phyloP scores from a whole-genome alignment of 30 jellyfish, hydroid and myxozoan species.

The Cassiopea andromeda region DNA sequence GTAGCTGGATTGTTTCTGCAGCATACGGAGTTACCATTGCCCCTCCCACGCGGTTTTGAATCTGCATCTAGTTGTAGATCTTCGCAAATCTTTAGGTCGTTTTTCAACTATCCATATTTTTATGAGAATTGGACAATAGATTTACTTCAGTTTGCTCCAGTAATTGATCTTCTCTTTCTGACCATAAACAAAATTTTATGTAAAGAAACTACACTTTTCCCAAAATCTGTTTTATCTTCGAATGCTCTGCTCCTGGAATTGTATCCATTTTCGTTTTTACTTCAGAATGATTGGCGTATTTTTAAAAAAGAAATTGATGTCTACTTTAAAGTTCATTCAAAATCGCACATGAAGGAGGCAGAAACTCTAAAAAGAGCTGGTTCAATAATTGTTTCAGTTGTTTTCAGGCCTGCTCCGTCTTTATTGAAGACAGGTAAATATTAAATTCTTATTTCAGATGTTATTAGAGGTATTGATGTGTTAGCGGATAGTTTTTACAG shows the following conservation, averaged over 20 bases:
- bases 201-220: not conserved
- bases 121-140: too few species aligned
- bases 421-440: conserved; percentile 68
- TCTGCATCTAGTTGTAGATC: too few species aligned
- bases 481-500: too few species aligned
- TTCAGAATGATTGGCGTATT: conserved; percentile 77
- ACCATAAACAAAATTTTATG: not conserved
- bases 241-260: too few species aligned
- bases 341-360: conserved; percentile 30
- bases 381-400: conserved; percentile 77
- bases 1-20: too few species aligned
- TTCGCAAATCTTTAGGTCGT: too few species aligned
- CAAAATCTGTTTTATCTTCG: too few species aligned
- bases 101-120: too few species aligned
- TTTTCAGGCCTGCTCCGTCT: conserved; percentile 88
- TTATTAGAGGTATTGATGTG: not conserved
- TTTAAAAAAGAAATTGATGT: conserved; percentile 86
- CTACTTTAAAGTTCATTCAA: conserved; percentile 52
- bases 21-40: too few species aligned
- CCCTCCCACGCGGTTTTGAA: too few species aligned
- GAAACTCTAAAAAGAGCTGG: conserved; percentile 83
- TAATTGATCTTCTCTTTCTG: not conserved
- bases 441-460: not conserved
- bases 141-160: too few species aligned
- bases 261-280: not conserved